Evolutionary conservation across 2,113 vertebrate species (phyloP).

Genomic region (Propithecus coquereli): DNA sequence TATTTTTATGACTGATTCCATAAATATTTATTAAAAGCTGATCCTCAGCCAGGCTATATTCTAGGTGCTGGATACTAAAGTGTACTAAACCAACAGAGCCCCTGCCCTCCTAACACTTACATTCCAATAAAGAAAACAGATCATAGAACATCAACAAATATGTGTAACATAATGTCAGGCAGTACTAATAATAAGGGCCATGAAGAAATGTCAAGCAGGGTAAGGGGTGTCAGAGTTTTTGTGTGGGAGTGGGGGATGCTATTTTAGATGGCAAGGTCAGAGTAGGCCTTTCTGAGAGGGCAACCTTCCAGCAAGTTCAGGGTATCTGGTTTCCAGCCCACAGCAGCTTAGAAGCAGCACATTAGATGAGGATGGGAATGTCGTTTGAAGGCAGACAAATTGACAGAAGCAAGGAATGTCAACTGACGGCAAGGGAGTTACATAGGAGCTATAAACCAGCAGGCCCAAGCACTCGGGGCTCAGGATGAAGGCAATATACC

Average conservation of each 20-base stretch:
- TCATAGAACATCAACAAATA: neutral
- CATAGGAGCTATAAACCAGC: neutral
- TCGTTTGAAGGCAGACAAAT: constrained; percentile 4
- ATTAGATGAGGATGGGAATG: neutral
- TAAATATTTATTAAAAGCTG: neutral
- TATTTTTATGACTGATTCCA: constrained; percentile 7
- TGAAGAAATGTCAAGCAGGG: neutral
- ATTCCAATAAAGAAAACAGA: neutral
- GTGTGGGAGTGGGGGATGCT: neutral
- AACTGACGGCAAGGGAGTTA: neutral
- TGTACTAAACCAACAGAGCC: neutral
- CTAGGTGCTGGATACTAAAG: neutral
- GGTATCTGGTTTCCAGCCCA: constrained; percentile 34
- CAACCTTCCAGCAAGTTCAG: neutral
- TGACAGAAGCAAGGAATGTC: neutral
- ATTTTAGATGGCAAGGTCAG: constrained; percentile 27
- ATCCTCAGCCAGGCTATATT: neutral
- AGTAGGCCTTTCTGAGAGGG: constrained; percentile 32
- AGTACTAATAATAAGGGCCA: neutral
- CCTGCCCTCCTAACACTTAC: neutral
- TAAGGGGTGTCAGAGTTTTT: neutral
- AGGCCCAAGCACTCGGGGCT: neutral
- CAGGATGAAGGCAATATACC: neutral
- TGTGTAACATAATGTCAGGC: neutral
- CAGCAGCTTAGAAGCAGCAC: constrained; percentile 18